Percentiles rank a stretch among this genome's conserved stretches.
phyloP scores from a whole-genome alignment of 2,113 vertebrate species.

The Rhea pennata region DNA sequence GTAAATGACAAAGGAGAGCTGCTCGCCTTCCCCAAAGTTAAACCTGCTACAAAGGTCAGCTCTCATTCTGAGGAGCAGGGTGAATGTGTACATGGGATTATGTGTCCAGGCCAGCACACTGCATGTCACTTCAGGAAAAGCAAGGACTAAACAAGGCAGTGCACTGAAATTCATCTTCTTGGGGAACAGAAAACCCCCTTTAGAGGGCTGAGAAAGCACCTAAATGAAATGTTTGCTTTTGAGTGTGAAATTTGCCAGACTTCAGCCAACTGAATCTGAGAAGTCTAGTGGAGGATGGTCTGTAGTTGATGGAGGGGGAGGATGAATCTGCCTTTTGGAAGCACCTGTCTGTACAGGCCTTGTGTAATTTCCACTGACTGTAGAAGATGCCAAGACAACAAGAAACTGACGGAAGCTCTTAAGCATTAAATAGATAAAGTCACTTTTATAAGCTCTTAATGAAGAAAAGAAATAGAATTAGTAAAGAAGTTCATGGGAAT shows the following conservation, averaged over 20 bases:
- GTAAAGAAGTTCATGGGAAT: not conserved
- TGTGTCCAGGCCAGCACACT: not conserved
- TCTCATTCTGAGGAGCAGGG: not conserved
- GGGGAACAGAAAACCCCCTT: not conserved
- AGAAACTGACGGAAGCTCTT: not conserved
- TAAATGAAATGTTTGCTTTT: not conserved
- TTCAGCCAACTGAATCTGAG: not conserved
- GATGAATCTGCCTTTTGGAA: not conserved
- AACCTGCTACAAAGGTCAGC: constrained; percentile 75
- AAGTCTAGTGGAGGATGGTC: not conserved
- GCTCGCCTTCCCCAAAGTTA: constrained; percentile 73
- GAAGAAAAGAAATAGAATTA: not conserved
- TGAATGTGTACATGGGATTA: not conserved
- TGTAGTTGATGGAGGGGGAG: not conserved
- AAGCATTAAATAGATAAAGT: not conserved
- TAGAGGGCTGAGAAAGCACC: not conserved
- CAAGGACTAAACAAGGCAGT: not conserved
- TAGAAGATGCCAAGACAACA: not conserved
- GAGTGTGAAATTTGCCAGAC: not conserved
- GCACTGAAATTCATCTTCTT: not conserved
- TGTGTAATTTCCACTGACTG: not conserved
- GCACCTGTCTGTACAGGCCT: not conserved
- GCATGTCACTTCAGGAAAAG: not conserved
- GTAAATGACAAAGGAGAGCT: constrained; percentile 55
- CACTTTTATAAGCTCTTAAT: not conserved